phyloP scores from a whole-genome alignment of 1,140 invertebrate genomes.

The Drosophila jambulina region DNA sequence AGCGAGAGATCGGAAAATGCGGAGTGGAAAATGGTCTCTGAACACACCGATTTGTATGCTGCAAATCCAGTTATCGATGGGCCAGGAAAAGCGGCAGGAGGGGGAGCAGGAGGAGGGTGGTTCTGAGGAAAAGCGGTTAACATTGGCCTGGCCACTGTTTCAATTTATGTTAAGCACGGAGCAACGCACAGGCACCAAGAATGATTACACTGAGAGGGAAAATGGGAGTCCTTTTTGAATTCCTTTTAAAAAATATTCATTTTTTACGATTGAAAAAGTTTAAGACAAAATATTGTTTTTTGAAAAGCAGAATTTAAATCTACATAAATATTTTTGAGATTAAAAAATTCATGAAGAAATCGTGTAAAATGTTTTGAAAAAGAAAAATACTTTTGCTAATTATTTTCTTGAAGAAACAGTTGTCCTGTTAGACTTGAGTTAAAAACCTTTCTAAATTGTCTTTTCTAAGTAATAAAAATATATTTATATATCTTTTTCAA shows the following conservation, averaged over 20 bases:
- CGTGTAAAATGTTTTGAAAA: too few species aligned
- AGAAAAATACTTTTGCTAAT: too few species aligned
- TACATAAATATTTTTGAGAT: too few species aligned
- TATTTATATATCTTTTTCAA: too few species aligned
- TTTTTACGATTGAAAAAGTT: background rate
- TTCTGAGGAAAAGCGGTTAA: constrained; percentile 20
- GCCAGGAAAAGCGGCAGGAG: background rate
- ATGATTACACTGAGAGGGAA: background rate
- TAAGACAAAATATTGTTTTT: too few species aligned
- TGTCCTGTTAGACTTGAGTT: too few species aligned
- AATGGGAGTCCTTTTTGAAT: background rate
- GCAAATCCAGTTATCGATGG: constrained; percentile 79
- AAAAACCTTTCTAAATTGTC: too few species aligned
- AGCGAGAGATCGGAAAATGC: constrained; percentile 4
- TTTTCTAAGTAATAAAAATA: too few species aligned
- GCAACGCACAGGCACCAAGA: constrained; percentile 3
- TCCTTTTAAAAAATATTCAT: background rate
- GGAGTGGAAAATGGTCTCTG: constrained; percentile 40
- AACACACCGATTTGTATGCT: constrained; percentile 71
- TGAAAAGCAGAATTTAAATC: too few species aligned
- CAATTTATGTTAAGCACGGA: constrained; percentile 74
- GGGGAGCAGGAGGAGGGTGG: too few species aligned
- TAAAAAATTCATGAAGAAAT: too few species aligned
- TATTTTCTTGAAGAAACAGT: too few species aligned
- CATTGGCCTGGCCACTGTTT: constrained; percentile 61